Base-by-base conservation (phyloP, 2,888 invertebrate genomes). In the Euclidia mi region DNA sequence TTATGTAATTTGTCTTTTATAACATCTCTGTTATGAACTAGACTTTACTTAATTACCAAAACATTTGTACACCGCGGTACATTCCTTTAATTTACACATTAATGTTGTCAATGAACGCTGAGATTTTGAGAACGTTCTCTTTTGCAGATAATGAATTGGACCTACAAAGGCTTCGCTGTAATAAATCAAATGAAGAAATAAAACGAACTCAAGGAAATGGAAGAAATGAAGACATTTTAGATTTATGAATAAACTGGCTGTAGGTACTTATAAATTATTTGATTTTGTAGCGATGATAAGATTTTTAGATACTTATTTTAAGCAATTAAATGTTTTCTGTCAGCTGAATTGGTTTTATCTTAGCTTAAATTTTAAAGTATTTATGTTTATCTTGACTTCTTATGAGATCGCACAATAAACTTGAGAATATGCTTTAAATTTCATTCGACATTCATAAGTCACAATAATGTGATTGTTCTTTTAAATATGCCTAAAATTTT, bases 141-240 rank as follows among this genome's bases (percentile, higher is more conserved):
- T 60, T 88, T 81, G 38, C 83, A 89, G 88, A 81, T 87, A 42
- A 87, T 90, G 88, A 88, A 90, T 62, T 90, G 89, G 89, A 85
- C 88, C 6, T 90, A 90, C 70, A 87, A 89, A 73, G 85, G 84
- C 28, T 89, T 88, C 50, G 90, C 90, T 34, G 70, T 90, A 6
- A 75, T 90, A 78, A 90, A 89, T 57, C 87, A 88, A 62, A 89
- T 85, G 85, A 89, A 87, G 59, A 81, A 83, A 56, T 80, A 71
- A 43, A 6, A 0, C 4, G 25, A 49, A 14, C 2, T 9, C n/a
- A n/a, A n/a, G n/a, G 12, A 10, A 4, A 4, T 20, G 29, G 17
- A 31, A 12, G n/a, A 41, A 9, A 1, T 14, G 14, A 35, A 11
- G 25, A n/a, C 42, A 41, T 28, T 31, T 9, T 42, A 15, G 15